phyloP scores from a whole-genome alignment of 2,797 vertebrate genomes.

The Phataginus tricuspis region DNA sequence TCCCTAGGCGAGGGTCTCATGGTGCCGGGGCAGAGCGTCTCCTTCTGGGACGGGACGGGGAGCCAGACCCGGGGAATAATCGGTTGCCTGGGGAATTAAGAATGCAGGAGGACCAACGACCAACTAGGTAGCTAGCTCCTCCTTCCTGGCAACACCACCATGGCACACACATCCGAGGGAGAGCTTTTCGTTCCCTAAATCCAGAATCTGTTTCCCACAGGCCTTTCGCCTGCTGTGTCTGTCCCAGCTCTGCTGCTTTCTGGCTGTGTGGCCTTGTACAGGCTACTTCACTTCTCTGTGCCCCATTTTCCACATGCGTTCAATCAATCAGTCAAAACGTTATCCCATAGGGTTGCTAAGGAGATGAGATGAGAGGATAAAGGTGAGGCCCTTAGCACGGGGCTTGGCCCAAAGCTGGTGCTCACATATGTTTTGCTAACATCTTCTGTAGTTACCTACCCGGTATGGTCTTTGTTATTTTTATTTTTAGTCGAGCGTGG shows the following conservation, averaged over 20 bases:
- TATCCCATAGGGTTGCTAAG: no score
- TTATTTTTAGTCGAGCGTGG: not conserved
- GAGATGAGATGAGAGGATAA: not conserved
- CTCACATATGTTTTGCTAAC: not conserved
- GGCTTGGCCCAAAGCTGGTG: not conserved
- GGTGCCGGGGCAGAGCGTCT: not conserved
- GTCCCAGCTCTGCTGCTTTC: not conserved
- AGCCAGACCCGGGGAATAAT: not conserved
- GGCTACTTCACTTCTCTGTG: not conserved
- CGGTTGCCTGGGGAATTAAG: not conserved
- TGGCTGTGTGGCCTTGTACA: not conserved
- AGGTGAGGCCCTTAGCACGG: not conserved
- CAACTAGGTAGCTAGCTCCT: not conserved
- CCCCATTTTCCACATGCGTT: not conserved
- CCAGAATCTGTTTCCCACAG: fast-evolving
- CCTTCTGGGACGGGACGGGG: fast-evolving
- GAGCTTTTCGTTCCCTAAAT: not conserved
- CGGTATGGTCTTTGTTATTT: not conserved
- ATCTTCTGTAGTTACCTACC: not conserved
- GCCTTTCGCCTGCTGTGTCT: not conserved
- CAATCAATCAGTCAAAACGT: not conserved
- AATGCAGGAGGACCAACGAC: not conserved
- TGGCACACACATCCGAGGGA: fast-evolving
- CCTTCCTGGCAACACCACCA: not conserved
- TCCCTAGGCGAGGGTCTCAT: not conserved